Evolutionary conservation across 2,113 vertebrate genomes (phyloP), one percentile per base, ranked within the genome.

Genomic region (Parotia lawesii): DNA sequence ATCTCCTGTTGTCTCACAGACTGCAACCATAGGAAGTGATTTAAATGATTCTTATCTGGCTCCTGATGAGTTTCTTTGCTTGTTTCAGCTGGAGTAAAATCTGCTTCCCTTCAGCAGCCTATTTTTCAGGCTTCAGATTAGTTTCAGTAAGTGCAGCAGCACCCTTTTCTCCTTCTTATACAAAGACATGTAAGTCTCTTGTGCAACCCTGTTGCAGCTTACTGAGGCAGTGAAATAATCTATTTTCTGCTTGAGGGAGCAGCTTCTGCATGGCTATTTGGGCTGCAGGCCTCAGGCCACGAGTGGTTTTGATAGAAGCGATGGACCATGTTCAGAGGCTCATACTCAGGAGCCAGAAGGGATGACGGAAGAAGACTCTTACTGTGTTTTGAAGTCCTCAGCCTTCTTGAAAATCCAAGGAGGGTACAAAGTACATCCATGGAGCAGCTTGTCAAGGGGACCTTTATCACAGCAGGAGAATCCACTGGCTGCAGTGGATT

Each of bases 191-290:
- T 18, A 19, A 73, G 11, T 67, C 50, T 92, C 12, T 17, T 86
- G 33, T 64, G 77, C 44, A 64, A 18, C 48, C 19, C 9, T 75
- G 21, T 54, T 67, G 38, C 33, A 58, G 16, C 51, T 80, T 86
- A 80, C 47, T 74, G 84, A 81, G 29, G 64, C 73, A 86, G 21
- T 50, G 56, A 62, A 81, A 84, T 77, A 81, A 20, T 90, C 28
- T 72, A 3, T 86, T 73, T 89, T 81, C 61, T 77, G 27, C 84
- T 67, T 85, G 50, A 89, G 76, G 50, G 50, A 89, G 33, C 17
- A 79, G 19, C 66, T 82, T 85, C 77, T 85, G 15, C 31, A 9
- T 82, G 31, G 47, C 45, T 85, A 0, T 67, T 81, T 91, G 56
- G 33, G 24, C 77, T 85, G 31, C 40, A 71, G 21, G 28, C 70